phyloP scores from a whole-genome alignment of 2,888 invertebrate genomes.

The Bursaphelenchus okinawaensis region DNA sequence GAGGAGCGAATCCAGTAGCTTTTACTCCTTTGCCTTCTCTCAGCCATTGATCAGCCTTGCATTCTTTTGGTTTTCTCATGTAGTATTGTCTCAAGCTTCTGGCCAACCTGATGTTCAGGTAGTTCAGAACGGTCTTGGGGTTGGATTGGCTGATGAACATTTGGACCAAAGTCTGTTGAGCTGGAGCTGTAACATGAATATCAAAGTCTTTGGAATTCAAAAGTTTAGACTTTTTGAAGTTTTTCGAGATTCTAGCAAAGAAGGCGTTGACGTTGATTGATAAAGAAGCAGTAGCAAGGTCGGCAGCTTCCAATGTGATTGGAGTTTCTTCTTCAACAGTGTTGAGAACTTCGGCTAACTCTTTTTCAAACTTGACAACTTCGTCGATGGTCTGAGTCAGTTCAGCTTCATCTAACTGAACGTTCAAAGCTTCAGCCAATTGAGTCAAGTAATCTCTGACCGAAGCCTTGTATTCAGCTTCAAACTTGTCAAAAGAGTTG shows the following conservation, averaged over 20 bases:
- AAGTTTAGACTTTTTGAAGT: background rate
- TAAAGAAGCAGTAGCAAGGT: background rate
- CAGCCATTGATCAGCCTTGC: no score
- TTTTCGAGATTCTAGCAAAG: background rate
- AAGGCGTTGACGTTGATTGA: background rate
- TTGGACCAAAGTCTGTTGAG: background rate
- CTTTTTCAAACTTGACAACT: background rate
- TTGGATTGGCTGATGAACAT: background rate
- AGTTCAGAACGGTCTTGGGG: background rate
- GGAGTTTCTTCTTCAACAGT: background rate
- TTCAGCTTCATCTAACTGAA: background rate
- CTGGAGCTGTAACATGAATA: background rate
- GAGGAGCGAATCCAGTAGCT: background rate
- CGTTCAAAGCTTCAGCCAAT: background rate
- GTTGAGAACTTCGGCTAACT: background rate
- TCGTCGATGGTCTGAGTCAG: background rate
- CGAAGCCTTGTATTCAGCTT: background rate
- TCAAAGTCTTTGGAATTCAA: background rate
- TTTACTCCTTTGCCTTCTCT: background rate
- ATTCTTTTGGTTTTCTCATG: background rate
- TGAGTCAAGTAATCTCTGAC: background rate
- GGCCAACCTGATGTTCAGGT: background rate
- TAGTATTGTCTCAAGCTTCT: background rate
- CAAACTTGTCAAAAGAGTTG: background rate
- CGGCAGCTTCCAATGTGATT: background rate